phyloP scores from a whole-genome alignment of 1,140 invertebrate genomes.

The Aphis gossypii region DNA sequence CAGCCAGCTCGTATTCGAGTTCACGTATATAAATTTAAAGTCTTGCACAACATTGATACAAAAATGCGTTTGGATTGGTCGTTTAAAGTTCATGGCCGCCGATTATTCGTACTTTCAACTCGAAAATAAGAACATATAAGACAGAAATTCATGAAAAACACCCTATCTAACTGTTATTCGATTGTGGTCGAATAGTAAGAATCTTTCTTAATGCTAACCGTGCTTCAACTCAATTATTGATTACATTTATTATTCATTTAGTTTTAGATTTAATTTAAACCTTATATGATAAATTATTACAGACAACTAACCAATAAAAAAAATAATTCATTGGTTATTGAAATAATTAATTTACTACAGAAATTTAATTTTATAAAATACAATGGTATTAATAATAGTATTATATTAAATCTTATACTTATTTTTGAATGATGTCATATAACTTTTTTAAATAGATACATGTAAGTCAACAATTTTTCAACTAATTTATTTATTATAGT shows the following conservation, averaged over 20 bases:
- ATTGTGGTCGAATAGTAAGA: background rate
- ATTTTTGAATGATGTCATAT: background rate
- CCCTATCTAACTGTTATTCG: background rate
- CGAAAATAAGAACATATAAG: background rate
- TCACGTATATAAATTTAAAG: background rate
- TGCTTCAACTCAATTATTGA: background rate
- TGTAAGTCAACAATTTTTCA: background rate
- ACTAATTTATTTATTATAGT: background rate
- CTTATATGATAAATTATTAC: background rate
- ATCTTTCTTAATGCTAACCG: background rate
- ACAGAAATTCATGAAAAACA: background rate
- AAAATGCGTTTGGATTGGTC: background rate
- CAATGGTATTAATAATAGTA: background rate
- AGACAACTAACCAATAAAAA: background rate
- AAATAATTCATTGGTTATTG: background rate
- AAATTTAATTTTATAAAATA: background rate
- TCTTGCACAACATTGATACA: background rate
- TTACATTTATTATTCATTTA: background rate
- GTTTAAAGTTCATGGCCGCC: background rate
- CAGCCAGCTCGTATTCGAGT: constrained; percentile 14
- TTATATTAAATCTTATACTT: background rate
- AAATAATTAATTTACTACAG: background rate
- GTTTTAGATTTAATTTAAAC: background rate
- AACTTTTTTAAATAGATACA: background rate
- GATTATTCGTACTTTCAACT: constrained; percentile 7